phyloP scores from a whole-genome alignment of 2,888 invertebrate species.

The Aphidius colemani region DNA sequence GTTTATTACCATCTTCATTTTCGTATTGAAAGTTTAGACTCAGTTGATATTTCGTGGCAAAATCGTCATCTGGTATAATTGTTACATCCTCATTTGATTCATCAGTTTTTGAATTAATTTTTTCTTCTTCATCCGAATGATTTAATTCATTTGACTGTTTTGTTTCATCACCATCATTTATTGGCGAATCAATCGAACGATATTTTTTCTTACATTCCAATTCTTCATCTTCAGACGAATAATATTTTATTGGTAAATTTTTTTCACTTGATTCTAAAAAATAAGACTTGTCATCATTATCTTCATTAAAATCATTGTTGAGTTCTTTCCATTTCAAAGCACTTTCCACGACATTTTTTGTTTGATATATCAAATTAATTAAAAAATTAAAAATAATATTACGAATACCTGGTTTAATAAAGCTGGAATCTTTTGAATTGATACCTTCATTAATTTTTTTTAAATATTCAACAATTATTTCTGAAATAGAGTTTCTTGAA shows the following conservation, averaged over 20 bases:
- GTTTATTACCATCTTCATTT: constrained; percentile 22
- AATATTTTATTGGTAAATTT: constrained; percentile 41
- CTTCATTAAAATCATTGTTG: constrained; percentile 22
- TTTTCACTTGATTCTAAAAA: too few species aligned
- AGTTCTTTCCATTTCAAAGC: constrained; percentile 35
- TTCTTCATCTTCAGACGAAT: constrained; percentile 39
- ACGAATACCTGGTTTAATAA: constrained; percentile 34
- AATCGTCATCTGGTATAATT: too few species aligned
- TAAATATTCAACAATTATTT: constrained; percentile 16
- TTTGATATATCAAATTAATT: constrained; percentile 34
- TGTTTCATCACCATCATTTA: constrained; percentile 32
- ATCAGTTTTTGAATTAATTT: constrained; percentile 4
- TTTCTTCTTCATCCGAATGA: constrained; percentile 12
- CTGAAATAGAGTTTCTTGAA: neutral
- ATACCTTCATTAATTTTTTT: constrained; percentile 33
- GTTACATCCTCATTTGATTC: too few species aligned
- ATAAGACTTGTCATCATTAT: neutral
- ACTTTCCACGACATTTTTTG: constrained; percentile 29
- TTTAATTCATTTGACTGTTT: constrained; percentile 29
- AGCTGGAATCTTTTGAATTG: constrained; percentile 34
- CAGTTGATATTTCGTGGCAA: too few species aligned
- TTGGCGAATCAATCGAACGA: neutral
- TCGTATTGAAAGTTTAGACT: constrained; percentile 13
- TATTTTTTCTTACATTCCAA: constrained; percentile 41
- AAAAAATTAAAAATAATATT: constrained; percentile 46